A percentile compares a stretch with the other conserved stretches of the same genome.
phyloP scores from a whole-genome alignment of 2,113 vertebrate species.

The Panurus biarmicus region DNA sequence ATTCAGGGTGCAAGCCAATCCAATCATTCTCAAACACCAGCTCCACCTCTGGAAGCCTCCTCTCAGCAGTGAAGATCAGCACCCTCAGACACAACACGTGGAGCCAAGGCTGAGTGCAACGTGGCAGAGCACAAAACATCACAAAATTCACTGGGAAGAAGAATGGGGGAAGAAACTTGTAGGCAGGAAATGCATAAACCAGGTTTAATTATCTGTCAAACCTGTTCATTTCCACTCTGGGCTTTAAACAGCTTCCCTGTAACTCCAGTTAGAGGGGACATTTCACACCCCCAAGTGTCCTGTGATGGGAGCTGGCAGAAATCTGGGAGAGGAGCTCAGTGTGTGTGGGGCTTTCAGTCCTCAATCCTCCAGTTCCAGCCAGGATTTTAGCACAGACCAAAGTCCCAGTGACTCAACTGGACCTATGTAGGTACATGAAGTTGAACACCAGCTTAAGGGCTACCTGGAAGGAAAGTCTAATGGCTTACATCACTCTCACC shows the following conservation, averaged over 20 bases:
- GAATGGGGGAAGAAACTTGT: fast-evolving
- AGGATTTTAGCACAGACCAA: not conserved
- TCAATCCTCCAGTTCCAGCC: not conserved
- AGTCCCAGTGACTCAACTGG: not conserved
- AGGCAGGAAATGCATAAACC: not conserved
- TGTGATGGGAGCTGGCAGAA: not conserved
- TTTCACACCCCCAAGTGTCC: not conserved
- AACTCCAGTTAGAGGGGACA: not conserved
- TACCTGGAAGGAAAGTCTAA: not conserved
- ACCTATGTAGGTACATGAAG: not conserved
- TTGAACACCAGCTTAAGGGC: not conserved
- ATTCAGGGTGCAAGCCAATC: not conserved
- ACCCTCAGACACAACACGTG: not conserved
- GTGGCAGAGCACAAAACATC: not conserved
- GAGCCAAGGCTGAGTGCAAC: not conserved
- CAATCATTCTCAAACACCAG: not conserved
- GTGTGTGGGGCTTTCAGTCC: not conserved
- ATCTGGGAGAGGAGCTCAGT: not conserved
- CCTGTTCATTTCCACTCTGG: not conserved
- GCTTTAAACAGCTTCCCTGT: not conserved
- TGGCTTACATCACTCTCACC: not conserved
- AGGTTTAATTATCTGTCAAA: not conserved
- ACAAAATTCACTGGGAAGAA: not conserved
- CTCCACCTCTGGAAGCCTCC: not conserved
- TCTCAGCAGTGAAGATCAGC: not conserved